A percentile compares a stretch with the other conserved stretches of the same genome.
Evolutionary conservation across 2,113 vertebrate species (phyloP).

Genomic region (Syngnathoides biaculeatus): DNA sequence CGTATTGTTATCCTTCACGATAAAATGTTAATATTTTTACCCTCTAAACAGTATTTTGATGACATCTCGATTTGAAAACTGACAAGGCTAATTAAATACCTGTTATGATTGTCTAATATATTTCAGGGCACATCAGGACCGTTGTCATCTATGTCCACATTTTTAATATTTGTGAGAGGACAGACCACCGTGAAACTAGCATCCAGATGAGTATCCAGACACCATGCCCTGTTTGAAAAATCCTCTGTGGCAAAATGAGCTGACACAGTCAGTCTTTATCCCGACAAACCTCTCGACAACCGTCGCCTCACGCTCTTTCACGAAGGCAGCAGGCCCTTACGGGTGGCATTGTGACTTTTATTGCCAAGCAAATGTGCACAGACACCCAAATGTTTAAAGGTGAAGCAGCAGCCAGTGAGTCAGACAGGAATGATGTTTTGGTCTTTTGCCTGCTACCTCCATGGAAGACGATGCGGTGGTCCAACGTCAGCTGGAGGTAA

Average conservation of each 20-base stretch:
- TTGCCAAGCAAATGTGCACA: conserved; percentile 17
- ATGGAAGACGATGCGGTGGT: conserved; percentile 59
- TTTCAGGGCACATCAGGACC: conserved; percentile 5
- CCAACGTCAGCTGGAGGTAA: conserved; percentile 29
- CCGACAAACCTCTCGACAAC: not conserved
- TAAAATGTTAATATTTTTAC: too few species aligned
- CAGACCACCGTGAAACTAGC: conserved; percentile 28
- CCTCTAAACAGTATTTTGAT: not conserved
- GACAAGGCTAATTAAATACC: too few species aligned
- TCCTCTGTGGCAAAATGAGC: conserved; percentile 15
- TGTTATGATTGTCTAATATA: not conserved
- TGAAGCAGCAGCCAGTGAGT: conserved; percentile 32
- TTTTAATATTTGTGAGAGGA: conserved; percentile 21
- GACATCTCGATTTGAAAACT: not conserved
- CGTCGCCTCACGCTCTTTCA: conserved; percentile 1
- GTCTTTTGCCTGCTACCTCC: conserved; percentile 49
- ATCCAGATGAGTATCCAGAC: conserved; percentile 56
- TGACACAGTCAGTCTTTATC: conserved; percentile 6
- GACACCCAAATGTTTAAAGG: conserved; percentile 57
- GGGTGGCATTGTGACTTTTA: conserved; percentile 2
- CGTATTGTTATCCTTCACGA: too few species aligned
- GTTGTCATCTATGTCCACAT: conserved; percentile 17
- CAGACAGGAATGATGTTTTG: conserved; percentile 56
- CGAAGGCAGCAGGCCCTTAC: conserved; percentile 15
- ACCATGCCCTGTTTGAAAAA: not conserved